Conservation (phyloP, 2,113 vertebrate genomes). For the Ranitomeya imitator region DNA sequence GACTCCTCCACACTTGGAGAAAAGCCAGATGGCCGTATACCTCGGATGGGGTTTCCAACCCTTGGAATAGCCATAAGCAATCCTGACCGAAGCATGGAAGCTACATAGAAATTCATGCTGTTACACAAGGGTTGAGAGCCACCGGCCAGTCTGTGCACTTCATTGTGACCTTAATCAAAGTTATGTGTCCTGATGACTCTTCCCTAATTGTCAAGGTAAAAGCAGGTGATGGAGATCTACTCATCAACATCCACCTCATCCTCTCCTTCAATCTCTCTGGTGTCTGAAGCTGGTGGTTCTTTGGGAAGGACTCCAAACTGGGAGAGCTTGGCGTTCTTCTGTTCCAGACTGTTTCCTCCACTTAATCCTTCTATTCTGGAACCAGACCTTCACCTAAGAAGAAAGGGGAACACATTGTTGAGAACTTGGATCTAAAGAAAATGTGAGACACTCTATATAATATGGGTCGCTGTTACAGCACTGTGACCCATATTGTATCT, state of each 20-base stretch:
- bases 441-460: neutral
- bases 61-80: too few relatives aligned
- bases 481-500: neutral
- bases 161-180: too few relatives aligned
- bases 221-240: neutral
- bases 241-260: conserved; percentile 10
- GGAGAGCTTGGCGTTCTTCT: conserved; percentile 66
- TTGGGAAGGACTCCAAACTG: conserved; percentile 57
- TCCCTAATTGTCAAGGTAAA: neutral
- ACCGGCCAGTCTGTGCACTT: too few relatives aligned
- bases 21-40: too few relatives aligned
- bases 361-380: conserved; percentile 80
- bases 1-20: neutral
- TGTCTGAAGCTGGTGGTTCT: neutral
- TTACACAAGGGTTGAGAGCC: too few relatives aligned
- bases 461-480: neutral
- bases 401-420: neutral
- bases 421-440: neutral
- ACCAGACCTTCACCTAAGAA: conserved; percentile 78
- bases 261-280: conserved; percentile 58
- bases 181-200: neutral
- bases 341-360: conserved; percentile 78
- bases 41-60: too few relatives aligned
- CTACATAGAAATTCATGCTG: too few relatives aligned
- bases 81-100: too few relatives aligned